A percentile compares a stretch with the other conserved stretches of the same genome.
phyloP scores from a whole-genome alignment of 2,888 invertebrate species.

The Meganola albula region DNA sequence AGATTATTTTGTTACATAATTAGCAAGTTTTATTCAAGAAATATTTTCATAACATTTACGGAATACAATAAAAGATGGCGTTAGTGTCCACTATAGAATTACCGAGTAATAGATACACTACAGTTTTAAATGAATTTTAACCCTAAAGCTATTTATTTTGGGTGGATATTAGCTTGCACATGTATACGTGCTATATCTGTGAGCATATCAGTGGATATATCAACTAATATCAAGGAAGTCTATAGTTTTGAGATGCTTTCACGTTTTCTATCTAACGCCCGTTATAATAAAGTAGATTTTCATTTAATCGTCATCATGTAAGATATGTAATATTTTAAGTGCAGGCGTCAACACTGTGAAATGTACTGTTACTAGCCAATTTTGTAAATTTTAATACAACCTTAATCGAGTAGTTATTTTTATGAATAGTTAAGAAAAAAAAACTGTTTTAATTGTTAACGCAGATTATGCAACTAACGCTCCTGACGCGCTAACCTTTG shows the following conservation, averaged over 20 bases:
- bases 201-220: slow-evolving; percentile 49
- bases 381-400: too few species aligned
- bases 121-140: slow-evolving; percentile 20
- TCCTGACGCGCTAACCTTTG: too few species aligned
- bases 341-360: too few species aligned
- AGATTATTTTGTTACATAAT: slow-evolving; percentile 54
- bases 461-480: too few species aligned
- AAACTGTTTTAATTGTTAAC: too few species aligned
- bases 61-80: too few species aligned
- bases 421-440: too few species aligned
- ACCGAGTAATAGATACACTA: too few species aligned
- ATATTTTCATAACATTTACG: slow-evolving; percentile 65
- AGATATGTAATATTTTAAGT: too few species aligned
- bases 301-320: slow-evolving; percentile 33
- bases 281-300: slow-evolving; percentile 37
- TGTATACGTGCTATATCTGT: slow-evolving; percentile 30
- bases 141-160: slow-evolving; percentile 15
- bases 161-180: slow-evolving; percentile 18
- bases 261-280: slow-evolving; percentile 36
- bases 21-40: slow-evolving; percentile 38
- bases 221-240: slow-evolving; percentile 22
- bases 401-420: too few species aligned
- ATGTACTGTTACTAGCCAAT: too few species aligned
- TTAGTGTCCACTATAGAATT: too few species aligned
- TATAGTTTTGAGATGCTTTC: slow-evolving; percentile 42